These are phyloP conservation scores for Agrenia bidenticulata DNA, from an alignment of 2,888 invertebrate genomes.

Conservation along the genomic window DNA sequence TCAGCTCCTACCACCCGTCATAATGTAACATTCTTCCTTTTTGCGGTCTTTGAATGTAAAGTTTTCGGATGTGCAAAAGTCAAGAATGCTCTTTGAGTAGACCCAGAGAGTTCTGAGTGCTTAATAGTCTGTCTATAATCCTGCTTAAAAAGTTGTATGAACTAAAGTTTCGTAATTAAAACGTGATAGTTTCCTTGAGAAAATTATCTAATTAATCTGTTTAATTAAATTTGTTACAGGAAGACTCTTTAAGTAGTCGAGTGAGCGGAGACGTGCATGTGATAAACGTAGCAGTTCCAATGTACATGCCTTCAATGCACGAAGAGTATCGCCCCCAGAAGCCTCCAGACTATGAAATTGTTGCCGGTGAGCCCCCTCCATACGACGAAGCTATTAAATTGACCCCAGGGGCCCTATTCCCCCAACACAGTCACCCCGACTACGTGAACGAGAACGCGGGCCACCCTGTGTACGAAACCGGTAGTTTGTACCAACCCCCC, in stretches of 20 bases:
- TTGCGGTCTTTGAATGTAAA: too few species aligned
- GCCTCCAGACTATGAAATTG: constrained; percentile 71
- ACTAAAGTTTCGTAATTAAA: constrained; percentile 9
- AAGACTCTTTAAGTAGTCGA: constrained; percentile 25
- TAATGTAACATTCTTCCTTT: too few species aligned
- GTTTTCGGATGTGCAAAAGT: too few species aligned
- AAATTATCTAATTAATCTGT: too few species aligned
- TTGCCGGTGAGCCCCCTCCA: constrained; percentile 65
- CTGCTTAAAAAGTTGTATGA: too few species aligned
- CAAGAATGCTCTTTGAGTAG: too few species aligned
- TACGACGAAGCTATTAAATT: constrained; percentile 73
- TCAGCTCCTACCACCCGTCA: too few species aligned
- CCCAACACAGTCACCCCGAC: constrained; percentile 9
- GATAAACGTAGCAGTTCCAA: constrained; percentile 52
- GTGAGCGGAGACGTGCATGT: constrained; percentile 49
- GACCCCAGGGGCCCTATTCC: constrained; percentile 58
- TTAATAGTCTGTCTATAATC: too few species aligned
- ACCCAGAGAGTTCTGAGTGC: too few species aligned
- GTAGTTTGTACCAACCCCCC: too few species aligned
- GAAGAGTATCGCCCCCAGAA: constrained; percentile 57
- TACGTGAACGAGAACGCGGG: background rate
- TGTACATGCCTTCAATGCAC: constrained; percentile 45
- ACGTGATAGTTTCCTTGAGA: background rate
- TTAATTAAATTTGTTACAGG: constrained; percentile 28
- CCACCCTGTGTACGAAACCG: constrained; percentile 15